Conservation (phyloP, 1,140 invertebrate genomes). For the Drosophila guanche region DNA sequence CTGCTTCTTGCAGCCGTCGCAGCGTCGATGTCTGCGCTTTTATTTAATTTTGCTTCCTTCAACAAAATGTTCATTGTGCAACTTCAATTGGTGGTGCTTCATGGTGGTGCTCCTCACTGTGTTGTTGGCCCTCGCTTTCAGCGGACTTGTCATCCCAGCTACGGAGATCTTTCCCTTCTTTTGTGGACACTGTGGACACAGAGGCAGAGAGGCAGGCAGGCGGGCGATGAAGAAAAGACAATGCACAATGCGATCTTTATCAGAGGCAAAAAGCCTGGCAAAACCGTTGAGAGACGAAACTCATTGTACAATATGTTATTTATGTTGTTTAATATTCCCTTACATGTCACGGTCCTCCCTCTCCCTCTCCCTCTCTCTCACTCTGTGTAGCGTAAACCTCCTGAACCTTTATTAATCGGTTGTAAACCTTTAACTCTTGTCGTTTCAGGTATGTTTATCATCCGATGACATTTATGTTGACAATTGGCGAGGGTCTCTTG, state of each 20-base stretch:
- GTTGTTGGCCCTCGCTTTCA: neutral
- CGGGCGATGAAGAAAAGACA: slow-evolving; percentile 41
- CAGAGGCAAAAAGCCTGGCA: slow-evolving; percentile 39
- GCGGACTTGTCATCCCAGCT: slow-evolving; percentile 27
- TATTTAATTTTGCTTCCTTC: slow-evolving; percentile 67
- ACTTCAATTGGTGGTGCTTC: slow-evolving; percentile 71
- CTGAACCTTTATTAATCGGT: slow-evolving; percentile 53
- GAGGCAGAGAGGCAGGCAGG: neutral
- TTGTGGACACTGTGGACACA: slow-evolving; percentile 11
- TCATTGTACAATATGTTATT: slow-evolving; percentile 73
- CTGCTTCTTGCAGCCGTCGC: slow-evolving; percentile 64
- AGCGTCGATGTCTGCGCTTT: slow-evolving; percentile 58
- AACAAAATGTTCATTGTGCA: slow-evolving; percentile 28
- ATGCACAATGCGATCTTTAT: slow-evolving; percentile 70
- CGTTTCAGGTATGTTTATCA: slow-evolving; percentile 61
- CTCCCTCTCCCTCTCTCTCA: too few species aligned
- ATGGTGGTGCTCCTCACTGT: slow-evolving; percentile 32
- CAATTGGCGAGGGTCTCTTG: slow-evolving; percentile 19
- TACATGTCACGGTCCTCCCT: slow-evolving; percentile 36
- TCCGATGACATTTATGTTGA: slow-evolving; percentile 51
- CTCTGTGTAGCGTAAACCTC: neutral
- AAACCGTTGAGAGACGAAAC: slow-evolving; percentile 58
- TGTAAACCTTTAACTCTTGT: slow-evolving; percentile 58
- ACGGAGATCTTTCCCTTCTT: slow-evolving; percentile 32
- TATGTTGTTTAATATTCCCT: slow-evolving; percentile 73